Base-by-base conservation (phyloP, 2,888 invertebrate genomes). In the Oligia strigilis region DNA sequence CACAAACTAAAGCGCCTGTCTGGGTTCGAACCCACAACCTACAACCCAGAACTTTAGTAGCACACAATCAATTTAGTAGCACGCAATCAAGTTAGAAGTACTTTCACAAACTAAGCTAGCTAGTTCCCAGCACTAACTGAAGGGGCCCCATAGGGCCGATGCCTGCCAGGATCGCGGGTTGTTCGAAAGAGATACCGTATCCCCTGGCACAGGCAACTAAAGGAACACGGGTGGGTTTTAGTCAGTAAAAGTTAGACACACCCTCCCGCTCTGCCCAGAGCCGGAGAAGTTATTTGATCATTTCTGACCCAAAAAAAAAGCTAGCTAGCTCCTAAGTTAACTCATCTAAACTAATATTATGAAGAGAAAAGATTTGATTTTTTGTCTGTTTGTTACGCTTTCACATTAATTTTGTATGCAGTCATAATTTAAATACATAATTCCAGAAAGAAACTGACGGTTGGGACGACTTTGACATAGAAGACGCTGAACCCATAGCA, bases 401-500 rank as follows among this genome's bases (percentile, higher is more conserved):
- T 8, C 58, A 58, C 58, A 58, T 58, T 58, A 5, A 5, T 40
- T 40, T 40, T 67, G 17, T 4, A 23, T 11, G 40, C n/a, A 17
- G 4, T 40, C 17, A 1, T 67, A 23, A 69, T 6, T 49, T 43
- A 55, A 71, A 36, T 40, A 43, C 0, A 19, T 69, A 64, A 8
- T 88, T 91, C 76, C 81, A 92, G 91, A 90, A 91, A 88, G 81
- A 87, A 82, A 83, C 94, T 19, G 95, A 96, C 77, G 97, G 97
- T 1, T 97, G 97, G 97, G 97, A 97, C 85, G 96, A 97, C 88
- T 97, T 97, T 92, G 97, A 97, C 52, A 92, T 96, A 71, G 97
- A 97, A 64, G 94, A 94, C 11, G 89, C 91, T 84, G 93, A 93
- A 70, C 77, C 87, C 87, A 80, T 91, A 90, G 58, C 60, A 19